phyloP scores from a whole-genome alignment of 2,888 invertebrate genomes.

The Dromius quadrimaculatus region DNA sequence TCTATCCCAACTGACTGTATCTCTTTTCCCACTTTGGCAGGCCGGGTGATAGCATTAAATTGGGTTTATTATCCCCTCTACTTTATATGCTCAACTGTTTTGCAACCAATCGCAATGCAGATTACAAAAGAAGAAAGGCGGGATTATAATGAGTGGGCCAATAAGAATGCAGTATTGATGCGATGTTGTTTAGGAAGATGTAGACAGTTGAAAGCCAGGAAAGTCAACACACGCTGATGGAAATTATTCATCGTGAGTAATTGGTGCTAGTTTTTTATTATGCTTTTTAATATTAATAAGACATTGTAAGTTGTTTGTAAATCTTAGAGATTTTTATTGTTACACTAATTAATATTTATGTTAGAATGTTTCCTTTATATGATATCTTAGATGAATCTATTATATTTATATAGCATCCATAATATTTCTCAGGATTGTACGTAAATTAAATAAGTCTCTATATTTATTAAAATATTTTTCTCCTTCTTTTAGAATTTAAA shows the following conservation, averaged over 20 bases:
- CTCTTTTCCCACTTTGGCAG: slow-evolving; percentile 5
- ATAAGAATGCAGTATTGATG: background rate
- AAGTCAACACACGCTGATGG: slow-evolving; percentile 16
- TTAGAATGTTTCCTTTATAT: too few relatives aligned
- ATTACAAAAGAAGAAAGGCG: slow-evolving; percentile 62
- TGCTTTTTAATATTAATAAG: slow-evolving; percentile 20
- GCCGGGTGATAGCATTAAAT: slow-evolving; percentile 66
- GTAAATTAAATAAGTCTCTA: too few relatives aligned
- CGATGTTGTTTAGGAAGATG: slow-evolving; percentile 7
- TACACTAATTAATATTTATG: too few relatives aligned
- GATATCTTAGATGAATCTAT: too few relatives aligned
- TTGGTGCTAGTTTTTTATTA: slow-evolving; percentile 23
- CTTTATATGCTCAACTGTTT: slow-evolving; percentile 63
- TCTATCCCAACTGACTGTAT: background rate
- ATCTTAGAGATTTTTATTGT: background rate
- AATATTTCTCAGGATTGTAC: too few relatives aligned
- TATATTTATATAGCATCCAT: too few relatives aligned
- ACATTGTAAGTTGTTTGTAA: slow-evolving; percentile 15
- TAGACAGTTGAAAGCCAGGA: background rate
- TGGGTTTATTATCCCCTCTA: slow-evolving; percentile 67
- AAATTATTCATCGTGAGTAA: slow-evolving; percentile 46
- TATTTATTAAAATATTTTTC: too few relatives aligned
- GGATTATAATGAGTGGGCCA: slow-evolving; percentile 59
- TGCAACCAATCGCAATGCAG: slow-evolving; percentile 63
- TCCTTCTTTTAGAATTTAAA: too few relatives aligned